Evolutionary conservation across 2,888 invertebrate species (phyloP), one percentile per base, ranked within the genome.

Genomic region (Leptarthrus brevirostris): DNA sequence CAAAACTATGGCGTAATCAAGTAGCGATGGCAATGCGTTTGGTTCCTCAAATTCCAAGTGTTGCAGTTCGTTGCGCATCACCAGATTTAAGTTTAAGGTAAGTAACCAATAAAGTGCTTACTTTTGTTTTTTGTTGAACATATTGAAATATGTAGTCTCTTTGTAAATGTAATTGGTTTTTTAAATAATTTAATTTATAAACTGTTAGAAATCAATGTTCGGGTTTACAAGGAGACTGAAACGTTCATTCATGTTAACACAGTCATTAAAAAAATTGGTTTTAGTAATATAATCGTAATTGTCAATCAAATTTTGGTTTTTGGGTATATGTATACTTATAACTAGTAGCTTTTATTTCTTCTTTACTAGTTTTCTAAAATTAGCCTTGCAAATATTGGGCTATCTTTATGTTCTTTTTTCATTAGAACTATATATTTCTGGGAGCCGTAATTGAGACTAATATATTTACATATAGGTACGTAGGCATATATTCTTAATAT

Each of bases 1-100:
- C 98, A 88, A 95, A 95, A 85, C 90, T 99, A 22, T 99, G 99
- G 98, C 94, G 96, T 82, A 98, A 98, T 87, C 98, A 98, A 86
- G 91, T 97, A 80, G 95, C 96, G 14, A 94, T 98, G 87, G 97
- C 97, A 5, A 99, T 98, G 87, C 90, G 97, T 70, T 93, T 99
- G 54, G 97, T 97, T 3, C 98, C 98, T 10, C 94, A 96, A 22
- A 92, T 93, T 76, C 93, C 94, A 0, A 93, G 92, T 81, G 93
- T 94, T 0, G 90, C 95, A 34, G 89, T 95, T 61, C 90, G 97
- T 71, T 97, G 96, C 84, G 96, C 96, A 34, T 96, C 96, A 78
- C 97, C 97, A 1, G 96, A 96, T 86, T 87, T 95, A 49, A 95
- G 94, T 82, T 88, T 95, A 79, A 95, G 95, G 95, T 95, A 88